Base-by-base conservation (phyloP, 2,797 vertebrate species). In the Staurois parvus region DNA sequence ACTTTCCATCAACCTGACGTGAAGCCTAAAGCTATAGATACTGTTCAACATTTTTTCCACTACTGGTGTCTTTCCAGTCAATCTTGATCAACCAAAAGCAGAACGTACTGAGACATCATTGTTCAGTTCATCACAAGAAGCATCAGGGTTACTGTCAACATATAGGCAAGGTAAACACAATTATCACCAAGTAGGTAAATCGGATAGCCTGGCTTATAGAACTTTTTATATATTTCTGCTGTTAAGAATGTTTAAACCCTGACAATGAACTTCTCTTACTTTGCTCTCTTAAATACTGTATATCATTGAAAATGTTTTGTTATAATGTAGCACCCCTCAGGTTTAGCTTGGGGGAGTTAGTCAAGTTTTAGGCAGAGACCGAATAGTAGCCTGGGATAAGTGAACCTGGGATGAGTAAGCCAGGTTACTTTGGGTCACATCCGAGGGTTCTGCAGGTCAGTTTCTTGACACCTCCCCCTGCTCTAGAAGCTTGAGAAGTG, bases 1-100 rank as follows among this genome's bases (percentile, higher is more conserved):
- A 75, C 62, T 75, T 85, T 79, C 77, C 77, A 75, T 85, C 77
- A 81, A 75, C 69, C 77, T 85, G 77, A 85, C 68, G 70, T 85
- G 67, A 75, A 75, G 56, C 84, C 84, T 74, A 75, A 64, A 85
- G 84, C 84, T 85, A 85, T 40, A 64, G 76, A 75, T 80, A 67
- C 42, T 48, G 52, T 85, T 68, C 52, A 85, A 42, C 42, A 75
- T 80, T 80, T 85, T 81, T 79, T 79, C 77, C 70, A 79, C 62
- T 13, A 67, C 56, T 75, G 76, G 69, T 85, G 77, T 85, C 70
- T 85, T 80, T 85, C 56, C 69, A 85, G 77, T 68, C 40, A 75
- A 74, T 80, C 40, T 85, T 85, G 84, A 72, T 74, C 76, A 79
- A 24, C 59, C 12, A 56, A 85, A 85, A 48, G 72, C 28, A 67